Conservation (phyloP, 2,797 vertebrate genomes). For the Linurgus olivaceus region DNA sequence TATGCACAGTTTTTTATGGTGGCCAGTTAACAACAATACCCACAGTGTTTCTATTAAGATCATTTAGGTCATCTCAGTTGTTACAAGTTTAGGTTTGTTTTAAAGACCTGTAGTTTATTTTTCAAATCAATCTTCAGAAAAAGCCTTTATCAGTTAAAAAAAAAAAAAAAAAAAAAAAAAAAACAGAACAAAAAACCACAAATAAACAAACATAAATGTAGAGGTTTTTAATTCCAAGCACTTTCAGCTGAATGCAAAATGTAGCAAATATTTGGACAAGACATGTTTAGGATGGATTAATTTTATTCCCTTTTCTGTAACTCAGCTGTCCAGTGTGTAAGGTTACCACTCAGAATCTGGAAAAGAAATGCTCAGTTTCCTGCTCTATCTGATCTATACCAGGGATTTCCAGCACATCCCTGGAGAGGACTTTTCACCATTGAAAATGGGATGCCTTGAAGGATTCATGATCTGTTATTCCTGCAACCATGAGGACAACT, state of each 20-base stretch:
- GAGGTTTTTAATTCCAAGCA: background rate
- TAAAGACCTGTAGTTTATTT: background rate
- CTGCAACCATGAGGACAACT: background rate
- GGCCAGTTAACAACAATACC: background rate
- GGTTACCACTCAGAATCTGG: background rate
- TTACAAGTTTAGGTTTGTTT: background rate
- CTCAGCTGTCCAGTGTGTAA: background rate
- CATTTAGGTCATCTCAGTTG: background rate
- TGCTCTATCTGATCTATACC: background rate
- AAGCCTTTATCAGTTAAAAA: background rate
- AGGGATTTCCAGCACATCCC: background rate
- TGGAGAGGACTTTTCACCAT: background rate
- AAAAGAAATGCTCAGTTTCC: background rate
- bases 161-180: background rate
- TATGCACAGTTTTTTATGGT: background rate
- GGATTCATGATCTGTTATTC: background rate
- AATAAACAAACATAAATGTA: background rate
- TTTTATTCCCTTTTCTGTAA: background rate
- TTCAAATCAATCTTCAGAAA: background rate
- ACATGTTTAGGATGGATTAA: background rate
- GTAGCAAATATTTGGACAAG: background rate
- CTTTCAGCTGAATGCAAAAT: background rate
- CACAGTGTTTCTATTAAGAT: background rate
- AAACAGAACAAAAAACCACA: fast-evolving
- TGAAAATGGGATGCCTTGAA: background rate